Conservation (phyloP, 64 coral and sea anemone genomes). For the Montipora sp. region DNA sequence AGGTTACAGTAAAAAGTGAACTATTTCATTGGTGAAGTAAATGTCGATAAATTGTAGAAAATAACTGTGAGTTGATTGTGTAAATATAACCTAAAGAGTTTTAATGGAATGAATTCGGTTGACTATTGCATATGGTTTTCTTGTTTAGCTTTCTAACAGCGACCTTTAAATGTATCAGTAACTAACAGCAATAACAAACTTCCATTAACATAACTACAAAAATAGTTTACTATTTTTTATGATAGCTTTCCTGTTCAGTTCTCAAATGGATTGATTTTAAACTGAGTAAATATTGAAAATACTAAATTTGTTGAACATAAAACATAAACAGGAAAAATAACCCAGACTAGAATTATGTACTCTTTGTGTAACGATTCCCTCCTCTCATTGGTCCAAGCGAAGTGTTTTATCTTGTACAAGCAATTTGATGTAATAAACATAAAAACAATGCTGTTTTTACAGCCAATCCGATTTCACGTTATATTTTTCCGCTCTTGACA, state of each 20-base stretch:
- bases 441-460: not conserved
- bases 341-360: not conserved
- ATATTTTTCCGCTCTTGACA: not conserved
- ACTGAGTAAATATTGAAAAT: too few relatives aligned
- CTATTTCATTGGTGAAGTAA: not conserved
- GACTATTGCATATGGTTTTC: not conserved
- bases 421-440: not conserved
- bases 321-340: not conserved
- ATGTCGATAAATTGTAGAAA: too few relatives aligned
- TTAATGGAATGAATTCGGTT: not conserved
- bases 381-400: not conserved
- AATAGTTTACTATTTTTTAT: too few relatives aligned
- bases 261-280: too few relatives aligned
- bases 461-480: not conserved
- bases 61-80: too few relatives aligned
- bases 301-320: too few relatives aligned
- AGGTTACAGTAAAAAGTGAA: not conserved
- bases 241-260: too few relatives aligned
- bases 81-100: too few relatives aligned
- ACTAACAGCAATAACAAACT: too few relatives aligned
- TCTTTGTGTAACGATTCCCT: not conserved
- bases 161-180: too few relatives aligned
- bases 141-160: too few relatives aligned
- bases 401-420: not conserved
- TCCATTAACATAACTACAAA: too few relatives aligned